phyloP scores from a whole-genome alignment of 2,113 vertebrate genomes.

The Penelope pileata region DNA sequence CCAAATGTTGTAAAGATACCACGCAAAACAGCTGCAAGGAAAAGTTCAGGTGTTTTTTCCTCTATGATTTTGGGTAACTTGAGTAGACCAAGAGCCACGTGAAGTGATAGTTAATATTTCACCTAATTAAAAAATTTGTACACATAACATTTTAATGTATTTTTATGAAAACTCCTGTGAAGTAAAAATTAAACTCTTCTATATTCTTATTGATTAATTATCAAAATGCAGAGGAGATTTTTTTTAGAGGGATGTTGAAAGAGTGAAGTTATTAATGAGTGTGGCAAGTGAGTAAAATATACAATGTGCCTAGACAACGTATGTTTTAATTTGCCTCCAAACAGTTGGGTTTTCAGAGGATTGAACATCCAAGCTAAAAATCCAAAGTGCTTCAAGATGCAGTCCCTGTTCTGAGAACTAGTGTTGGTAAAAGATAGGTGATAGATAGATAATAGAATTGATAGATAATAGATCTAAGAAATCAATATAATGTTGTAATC shows the following conservation, averaged over 20 bases:
- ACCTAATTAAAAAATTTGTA: constrained; percentile 56
- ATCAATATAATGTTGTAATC: background rate
- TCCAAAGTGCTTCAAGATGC: background rate
- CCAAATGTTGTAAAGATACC: background rate
- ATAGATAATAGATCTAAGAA: too few species aligned
- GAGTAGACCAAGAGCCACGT: constrained; percentile 36
- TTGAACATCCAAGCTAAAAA: background rate
- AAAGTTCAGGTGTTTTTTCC: constrained; percentile 31
- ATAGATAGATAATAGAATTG: too few species aligned
- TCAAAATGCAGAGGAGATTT: background rate
- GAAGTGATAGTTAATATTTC: constrained; percentile 54
- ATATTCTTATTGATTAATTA: background rate
- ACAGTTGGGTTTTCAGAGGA: background rate
- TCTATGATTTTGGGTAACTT: constrained; percentile 45
- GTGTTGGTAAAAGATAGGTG: background rate
- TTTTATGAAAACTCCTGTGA: background rate
- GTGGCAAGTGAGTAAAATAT: background rate
- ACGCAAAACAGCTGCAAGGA: background rate
- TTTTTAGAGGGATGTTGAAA: background rate
- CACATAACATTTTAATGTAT: constrained; percentile 9
- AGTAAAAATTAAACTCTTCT: background rate
- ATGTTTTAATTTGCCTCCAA: constrained; percentile 1
- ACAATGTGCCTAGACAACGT: background rate
- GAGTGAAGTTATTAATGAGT: background rate
- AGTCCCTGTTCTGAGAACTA: background rate